phyloP scores from a whole-genome alignment of 2,113 vertebrate genomes.

The Lagopus muta region DNA sequence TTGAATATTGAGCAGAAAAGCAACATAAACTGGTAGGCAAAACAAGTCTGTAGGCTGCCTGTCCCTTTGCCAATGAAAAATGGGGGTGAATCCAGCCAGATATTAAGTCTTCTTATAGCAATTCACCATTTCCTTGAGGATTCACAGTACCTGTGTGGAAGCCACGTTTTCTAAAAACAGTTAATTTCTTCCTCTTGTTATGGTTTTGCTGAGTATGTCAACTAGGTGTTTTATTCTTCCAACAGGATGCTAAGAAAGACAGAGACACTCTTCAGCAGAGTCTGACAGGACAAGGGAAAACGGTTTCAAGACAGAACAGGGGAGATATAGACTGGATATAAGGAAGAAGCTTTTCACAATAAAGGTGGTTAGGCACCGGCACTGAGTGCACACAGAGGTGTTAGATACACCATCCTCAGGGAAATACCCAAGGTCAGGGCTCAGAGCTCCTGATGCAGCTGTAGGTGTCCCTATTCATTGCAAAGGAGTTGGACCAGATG shows the following conservation, averaged over 20 bases:
- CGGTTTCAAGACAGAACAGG: too few species aligned
- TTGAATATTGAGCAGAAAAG: neutral
- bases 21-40: neutral
- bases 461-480: too few species aligned
- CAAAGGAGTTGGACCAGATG: too few species aligned
- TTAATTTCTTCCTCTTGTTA: neutral
- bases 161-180: fast-evolving
- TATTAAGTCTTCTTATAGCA: neutral
- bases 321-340: too few species aligned
- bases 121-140: neutral
- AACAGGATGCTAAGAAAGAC: neutral
- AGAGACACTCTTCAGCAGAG: too few species aligned
- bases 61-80: fast-evolving
- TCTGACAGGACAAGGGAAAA: too few species aligned
- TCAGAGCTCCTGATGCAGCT: too few species aligned
- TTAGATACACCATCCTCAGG: too few species aligned
- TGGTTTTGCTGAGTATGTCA: neutral
- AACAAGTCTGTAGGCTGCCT: neutral
- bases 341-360: too few species aligned
- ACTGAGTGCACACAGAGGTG: too few species aligned
- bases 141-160: neutral
- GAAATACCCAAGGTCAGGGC: too few species aligned
- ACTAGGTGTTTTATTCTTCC: neutral
- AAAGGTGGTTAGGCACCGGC: too few species aligned
- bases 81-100: neutral